Base-by-base conservation (phyloP, 2,888 invertebrate species). In the Diarsia dahlii region DNA sequence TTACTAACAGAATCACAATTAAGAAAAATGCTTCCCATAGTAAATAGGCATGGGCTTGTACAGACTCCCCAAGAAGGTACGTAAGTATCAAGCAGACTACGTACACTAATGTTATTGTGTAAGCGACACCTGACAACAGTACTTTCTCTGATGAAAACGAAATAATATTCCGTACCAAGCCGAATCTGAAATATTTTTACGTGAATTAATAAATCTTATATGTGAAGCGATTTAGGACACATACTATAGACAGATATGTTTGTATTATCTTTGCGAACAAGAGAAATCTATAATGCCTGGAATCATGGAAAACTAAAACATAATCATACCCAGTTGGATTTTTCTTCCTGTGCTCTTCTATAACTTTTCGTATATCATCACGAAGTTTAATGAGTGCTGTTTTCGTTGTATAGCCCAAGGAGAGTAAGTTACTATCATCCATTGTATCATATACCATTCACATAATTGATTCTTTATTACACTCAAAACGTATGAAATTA, bases 301-400 rank as follows among this genome's bases (percentile, higher is more conserved):
- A 81, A 45, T 58, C 20, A 28, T 34, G 60, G 28, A 62, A 71
- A 64, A 52, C 10, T 71, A 50, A 65, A 66, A 68, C 18, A 67
- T 56, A 3, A 71, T 58, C 87, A 74, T 90, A 96, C 97, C 94
- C 93, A 91, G 92, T 90, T 66, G 92, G 90, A 90, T 96, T 97
- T 82, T 97, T 97, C 85, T 97, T 95, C 92, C 97, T 97, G 91
- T 97, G 97, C 80, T 97, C 97, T 65, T 96, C 93, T 76, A 98
- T 95, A 78, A 98, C 97, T 81, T 94, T 93, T 84, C 97, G 96
- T 85, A 98, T 98, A 91, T 98, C 98, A 87, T 97, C 97, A 88
- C 98, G 97, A 78, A 98, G 96, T 90, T 97, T 97, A 83, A 97
- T 95, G 75, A 98, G 93, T 45, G 98, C 98, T 80, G 97, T 97